A percentile compares a stretch with the other conserved stretches of the same genome.
These are phyloP conservation scores for Ibidorhyncha struthersii DNA, from an alignment of 2,113 vertebrate species.

Conservation along the genomic window DNA sequence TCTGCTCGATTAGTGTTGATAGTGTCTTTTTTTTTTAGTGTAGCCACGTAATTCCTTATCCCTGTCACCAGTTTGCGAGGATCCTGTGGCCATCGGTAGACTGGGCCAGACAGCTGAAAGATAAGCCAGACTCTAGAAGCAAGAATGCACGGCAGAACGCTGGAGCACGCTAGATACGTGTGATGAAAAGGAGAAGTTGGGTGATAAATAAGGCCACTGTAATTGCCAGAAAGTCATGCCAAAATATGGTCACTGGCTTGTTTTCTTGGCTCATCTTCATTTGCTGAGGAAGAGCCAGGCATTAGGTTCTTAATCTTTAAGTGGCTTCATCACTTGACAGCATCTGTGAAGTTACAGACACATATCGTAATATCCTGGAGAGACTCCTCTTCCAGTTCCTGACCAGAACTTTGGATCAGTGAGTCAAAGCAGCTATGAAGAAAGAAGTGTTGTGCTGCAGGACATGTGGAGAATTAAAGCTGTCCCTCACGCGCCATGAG, in stretches of 20 bases:
- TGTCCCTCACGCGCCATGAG: background rate
- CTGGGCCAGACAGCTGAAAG: conserved; percentile 46
- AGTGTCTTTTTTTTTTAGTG: background rate
- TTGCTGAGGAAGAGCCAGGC: background rate
- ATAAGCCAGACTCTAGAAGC: conserved; percentile 11
- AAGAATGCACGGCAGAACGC: background rate
- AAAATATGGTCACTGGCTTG: conserved; percentile 12
- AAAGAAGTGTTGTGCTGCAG: background rate
- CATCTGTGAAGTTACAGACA: background rate
- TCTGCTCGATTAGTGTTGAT: background rate
- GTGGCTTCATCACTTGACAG: background rate
- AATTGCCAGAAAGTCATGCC: background rate
- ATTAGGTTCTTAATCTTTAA: background rate
- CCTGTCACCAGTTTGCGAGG: background rate
- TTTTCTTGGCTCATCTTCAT: background rate
- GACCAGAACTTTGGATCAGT: background rate
- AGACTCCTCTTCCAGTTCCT: background rate
- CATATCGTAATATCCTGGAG: background rate
- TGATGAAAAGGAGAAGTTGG: background rate
- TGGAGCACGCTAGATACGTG: background rate
- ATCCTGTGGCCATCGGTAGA: background rate
- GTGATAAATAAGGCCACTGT: conserved; percentile 27
- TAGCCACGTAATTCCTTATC: background rate
- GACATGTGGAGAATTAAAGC: background rate
- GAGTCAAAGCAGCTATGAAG: background rate